Base-by-base conservation (phyloP, 2,113 vertebrate species). In the Bombycilla garrulus region DNA sequence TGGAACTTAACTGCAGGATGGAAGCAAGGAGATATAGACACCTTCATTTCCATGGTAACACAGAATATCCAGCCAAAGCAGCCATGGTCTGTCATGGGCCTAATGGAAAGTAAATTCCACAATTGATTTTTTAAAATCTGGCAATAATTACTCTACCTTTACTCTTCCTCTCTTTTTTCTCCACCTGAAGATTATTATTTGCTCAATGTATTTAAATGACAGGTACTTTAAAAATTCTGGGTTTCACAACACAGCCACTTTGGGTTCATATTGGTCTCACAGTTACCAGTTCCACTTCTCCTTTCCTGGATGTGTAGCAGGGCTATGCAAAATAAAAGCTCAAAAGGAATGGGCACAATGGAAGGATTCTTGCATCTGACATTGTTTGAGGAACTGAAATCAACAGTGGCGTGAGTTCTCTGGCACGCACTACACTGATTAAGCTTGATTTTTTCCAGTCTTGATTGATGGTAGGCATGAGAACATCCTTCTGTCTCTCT, bases 331-430 rank as follows among this genome's bases (percentile, higher is more conserved):
- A 93, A 36, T 67, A 86, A 90, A 88, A 87, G 24, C 50, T 85
- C 33, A 58, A 81, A 93, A 87, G 56, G 77, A 92, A 79, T 45
- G 40, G 50, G 65, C 80, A 71, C 2, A 10, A 12, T 78, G 81
- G 70, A 92, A 91, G 65, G n/a, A 38, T 33, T 53, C 44, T 86
- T 48, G 77, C 56, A 74, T 56, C 51, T 88, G 60, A 48, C 44
- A 60, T 74, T 73, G n/a, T 83, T 67, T 92, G 82, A 81, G 88
- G 90, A 96, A 91, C 45, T 85, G 90, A 91, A 88, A 81, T 73
- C 28, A 36, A 12, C 47, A 53, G 9, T 42, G 54, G 28, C 11
- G 8, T 22, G 38, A 48, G 22, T 88, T 91, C 38, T 79, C 35
- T 86, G 48, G 58, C 31, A 53, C 24, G 45, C 1, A 0, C 48